Base-by-base conservation (phyloP, 2,113 vertebrate genomes). In the Carollia perspicillata region DNA sequence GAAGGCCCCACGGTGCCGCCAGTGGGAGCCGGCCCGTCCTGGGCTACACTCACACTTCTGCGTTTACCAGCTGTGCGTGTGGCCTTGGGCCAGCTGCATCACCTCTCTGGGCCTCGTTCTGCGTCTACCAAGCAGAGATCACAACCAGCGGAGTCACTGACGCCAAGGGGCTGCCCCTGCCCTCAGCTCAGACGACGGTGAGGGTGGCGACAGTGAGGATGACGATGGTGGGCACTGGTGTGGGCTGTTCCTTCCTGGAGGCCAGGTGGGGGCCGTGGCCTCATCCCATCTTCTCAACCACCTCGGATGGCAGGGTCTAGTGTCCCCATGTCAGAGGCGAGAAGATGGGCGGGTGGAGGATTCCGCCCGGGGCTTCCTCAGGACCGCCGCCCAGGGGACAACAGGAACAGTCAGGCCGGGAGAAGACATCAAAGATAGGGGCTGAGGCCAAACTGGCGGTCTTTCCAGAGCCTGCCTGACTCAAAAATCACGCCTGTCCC, bases 191-290 rank as follows among this genome's bases (percentile, higher is more conserved):
- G 58, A 55, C 1, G 3, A 42, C 9, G 33, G 26, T 3, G 8
- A 30, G 6, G 44, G 26, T n/a, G 53, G 26, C 0, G 6, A 30
- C 0, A 12, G 6, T 1, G 33, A 69, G 18, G 60, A 26, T 37
- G 53, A n/a, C 0, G 1, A 9, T 0, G 22, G 3, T 2, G 22
- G 69, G 78, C 6, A 0, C 13, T n/a, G 11, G 44, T 0, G 1
- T 6, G 58, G 71, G 84, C 23, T 66, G 35, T 51, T 63, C 26
- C 33, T 44, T 7, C 16, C 16, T 2, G 2, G 2, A 20, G 1
- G 5, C 9, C 58, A 65, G 53, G 47, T 18, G 7, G 1, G 0
- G 28, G 20, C 30, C 4, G 17, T 4, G 49, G 28, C 53, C 51
- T 47, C 14, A 10, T 16, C 7, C 49, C 6, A 65, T 16, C 33